Percentiles rank a stretch among this genome's conserved stretches.
Evolutionary conservation across 2,113 vertebrate species (phyloP).

Genomic region (Vidua macroura): DNA sequence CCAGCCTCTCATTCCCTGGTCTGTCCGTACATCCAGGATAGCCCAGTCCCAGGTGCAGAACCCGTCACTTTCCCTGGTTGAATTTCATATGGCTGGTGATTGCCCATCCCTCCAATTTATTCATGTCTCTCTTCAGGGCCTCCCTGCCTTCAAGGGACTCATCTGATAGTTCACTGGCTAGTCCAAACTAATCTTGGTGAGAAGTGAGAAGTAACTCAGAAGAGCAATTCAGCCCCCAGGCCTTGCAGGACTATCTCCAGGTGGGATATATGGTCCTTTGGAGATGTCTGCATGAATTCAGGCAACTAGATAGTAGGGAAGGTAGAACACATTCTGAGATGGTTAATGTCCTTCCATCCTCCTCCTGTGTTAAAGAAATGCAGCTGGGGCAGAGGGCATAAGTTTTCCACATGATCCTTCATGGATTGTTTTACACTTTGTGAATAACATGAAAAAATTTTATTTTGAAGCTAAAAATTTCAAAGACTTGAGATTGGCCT

Average conservation of each 20-base stretch:
- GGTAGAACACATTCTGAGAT: accelerated
- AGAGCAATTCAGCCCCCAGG: neutral
- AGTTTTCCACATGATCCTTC: neutral
- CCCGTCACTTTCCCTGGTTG: accelerated
- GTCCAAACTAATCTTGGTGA: neutral
- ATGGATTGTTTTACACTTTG: neutral
- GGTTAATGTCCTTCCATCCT: neutral
- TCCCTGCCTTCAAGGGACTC: too few relatives aligned
- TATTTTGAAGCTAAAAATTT: neutral
- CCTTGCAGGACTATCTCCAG: neutral
- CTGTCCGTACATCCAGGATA: accelerated
- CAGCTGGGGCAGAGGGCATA: neutral
- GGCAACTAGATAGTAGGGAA: neutral
- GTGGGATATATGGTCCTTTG: neutral
- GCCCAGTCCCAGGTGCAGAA: neutral
- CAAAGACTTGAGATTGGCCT: neutral
- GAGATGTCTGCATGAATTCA: neutral
- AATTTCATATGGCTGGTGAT: too few relatives aligned
- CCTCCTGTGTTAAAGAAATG: neutral
- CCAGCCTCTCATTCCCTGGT: neutral
- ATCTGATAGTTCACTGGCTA: neutral
- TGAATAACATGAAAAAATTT: neutral
- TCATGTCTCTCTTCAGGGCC: neutral
- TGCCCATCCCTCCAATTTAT: neutral
- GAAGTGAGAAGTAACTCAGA: neutral